Base-by-base conservation (phyloP, 1,140 invertebrate genomes). In the Pseudomyrmex dendroicus region DNA sequence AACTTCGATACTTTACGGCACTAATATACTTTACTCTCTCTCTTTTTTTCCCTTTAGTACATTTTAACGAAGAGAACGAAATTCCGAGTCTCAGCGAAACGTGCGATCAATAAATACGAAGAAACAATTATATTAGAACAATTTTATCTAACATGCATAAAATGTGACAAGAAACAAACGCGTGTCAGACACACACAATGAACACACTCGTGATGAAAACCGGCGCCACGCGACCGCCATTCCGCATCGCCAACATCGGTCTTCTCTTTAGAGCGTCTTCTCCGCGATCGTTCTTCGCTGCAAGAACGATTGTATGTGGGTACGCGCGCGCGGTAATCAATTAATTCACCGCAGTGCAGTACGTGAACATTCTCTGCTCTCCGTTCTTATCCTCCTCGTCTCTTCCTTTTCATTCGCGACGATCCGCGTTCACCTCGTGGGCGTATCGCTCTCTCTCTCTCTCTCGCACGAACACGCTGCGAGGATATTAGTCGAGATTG, bases 401-500 rank as follows among this genome's bases (percentile, higher is more conserved):
- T 61, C 57, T 46, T 83, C 72, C 56, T 25, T 67, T 15, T 85
- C 73, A 15, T 80, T 9, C 50, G 4, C 67, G 67, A 56, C 62
- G 67, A 85, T 72, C 50, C 84, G 12, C 25, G 61, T 67, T 72
- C 62, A 57, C 54, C 46, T 80, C 76, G 76, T 80, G 44, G 76
- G 76, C 76, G 66, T 70, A 59, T 12, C 44, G 35, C 17, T 56
- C 62, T 22, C 9, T 64, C 73, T 61, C 59, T 76, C 20, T 70
- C 25, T 48, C 48, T 17, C 67, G 52, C 76, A 48, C n/a, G 73
- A 62, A 50, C 72, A 52, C 72, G 25, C 61, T 83, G 46, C 61
- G 70, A 66, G 91, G 87, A 92, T 93, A 93, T 93, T 92, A 91
- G 91, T 92, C 84, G 88, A 92, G 92, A 93, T 92, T 92, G 91